Percentiles rank a stretch among this genome's conserved stretches.
These are phyloP conservation scores for Myotis brandtii DNA, from an alignment of 2,113 vertebrate genomes.

Conservation along the genomic window DNA sequence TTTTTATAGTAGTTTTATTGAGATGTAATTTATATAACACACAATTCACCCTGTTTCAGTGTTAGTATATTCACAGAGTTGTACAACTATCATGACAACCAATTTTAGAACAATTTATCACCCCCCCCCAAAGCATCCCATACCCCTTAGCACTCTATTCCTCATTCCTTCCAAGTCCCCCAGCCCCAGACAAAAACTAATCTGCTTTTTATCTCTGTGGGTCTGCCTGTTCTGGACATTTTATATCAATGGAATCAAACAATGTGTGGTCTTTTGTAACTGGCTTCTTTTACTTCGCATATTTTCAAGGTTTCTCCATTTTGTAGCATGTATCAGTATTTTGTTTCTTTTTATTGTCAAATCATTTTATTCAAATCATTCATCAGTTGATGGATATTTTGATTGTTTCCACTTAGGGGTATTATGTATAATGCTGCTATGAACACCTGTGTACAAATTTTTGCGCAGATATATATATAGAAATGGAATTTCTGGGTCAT, in stretches of 20 bases:
- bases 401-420: background rate
- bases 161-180: background rate
- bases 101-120: background rate
- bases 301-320: background rate
- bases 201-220: background rate
- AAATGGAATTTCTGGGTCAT: background rate
- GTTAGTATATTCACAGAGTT: background rate
- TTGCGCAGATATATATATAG: background rate
- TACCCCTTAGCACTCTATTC: background rate
- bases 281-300: background rate
- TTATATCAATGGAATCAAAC: background rate
- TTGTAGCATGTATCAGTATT: background rate
- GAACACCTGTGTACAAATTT: background rate
- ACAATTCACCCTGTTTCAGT: background rate
- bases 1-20: conserved; percentile 29
- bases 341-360: background rate
- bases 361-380: background rate
- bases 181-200: background rate
- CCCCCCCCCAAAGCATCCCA: background rate
- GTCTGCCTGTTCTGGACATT: background rate
- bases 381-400: background rate
- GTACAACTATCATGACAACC: background rate
- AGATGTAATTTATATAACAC: background rate
- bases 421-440: background rate
- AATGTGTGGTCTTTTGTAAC: background rate